Conservation (phyloP, 2,797 vertebrate species). For the Podarcis siculus region DNA sequence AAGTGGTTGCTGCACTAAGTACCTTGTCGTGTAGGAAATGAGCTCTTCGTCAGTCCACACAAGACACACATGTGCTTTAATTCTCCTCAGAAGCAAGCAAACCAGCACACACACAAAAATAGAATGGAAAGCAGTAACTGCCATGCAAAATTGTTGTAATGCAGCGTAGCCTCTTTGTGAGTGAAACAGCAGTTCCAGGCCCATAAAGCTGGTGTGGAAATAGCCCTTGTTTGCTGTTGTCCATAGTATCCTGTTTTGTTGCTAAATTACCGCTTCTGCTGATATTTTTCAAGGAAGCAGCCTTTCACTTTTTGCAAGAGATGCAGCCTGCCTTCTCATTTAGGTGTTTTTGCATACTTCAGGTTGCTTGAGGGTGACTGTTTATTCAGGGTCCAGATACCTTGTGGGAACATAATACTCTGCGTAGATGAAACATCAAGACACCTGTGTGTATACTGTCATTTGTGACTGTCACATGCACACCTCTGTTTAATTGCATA, state of each 20-base stretch:
- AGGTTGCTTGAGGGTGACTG: background rate
- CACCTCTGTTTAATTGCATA: background rate
- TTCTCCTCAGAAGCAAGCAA: background rate
- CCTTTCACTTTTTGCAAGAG: no score
- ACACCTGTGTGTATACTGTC: background rate
- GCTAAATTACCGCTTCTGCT: no score
- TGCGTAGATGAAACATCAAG: background rate
- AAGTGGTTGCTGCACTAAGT: background rate
- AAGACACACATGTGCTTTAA: background rate
- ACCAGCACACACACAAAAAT: no score
- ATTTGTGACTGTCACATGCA: background rate
- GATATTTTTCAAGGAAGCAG: no score
- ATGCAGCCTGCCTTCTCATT: background rate
- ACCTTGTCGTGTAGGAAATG: background rate
- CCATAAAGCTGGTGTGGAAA: background rate
- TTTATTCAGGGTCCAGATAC: background rate
- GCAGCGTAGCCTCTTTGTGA: background rate
- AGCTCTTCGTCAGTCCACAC: background rate
- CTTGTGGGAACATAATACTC: background rate
- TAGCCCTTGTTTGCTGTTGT: background rate
- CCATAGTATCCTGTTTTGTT: background rate
- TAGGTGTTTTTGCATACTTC: background rate
- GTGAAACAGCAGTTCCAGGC: background rate
- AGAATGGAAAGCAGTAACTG: background rate
- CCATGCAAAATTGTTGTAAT: background rate